Base-by-base conservation (phyloP, 2,888 invertebrate genomes). In the Andricus quercusramuli region DNA sequence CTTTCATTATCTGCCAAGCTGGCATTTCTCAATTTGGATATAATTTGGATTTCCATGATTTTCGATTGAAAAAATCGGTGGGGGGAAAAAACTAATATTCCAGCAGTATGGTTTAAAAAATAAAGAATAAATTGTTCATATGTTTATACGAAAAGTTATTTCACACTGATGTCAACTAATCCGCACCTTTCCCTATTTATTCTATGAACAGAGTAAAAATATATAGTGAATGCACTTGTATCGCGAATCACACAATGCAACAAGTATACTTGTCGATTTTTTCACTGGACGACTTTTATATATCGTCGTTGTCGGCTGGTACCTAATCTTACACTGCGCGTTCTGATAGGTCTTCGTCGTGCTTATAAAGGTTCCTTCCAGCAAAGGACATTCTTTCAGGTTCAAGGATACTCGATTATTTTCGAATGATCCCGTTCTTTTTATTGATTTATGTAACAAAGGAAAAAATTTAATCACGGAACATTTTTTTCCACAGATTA, bases 341-440 rank as follows among this genome's bases (percentile, higher is more conserved):
- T 86, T 88, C 86, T 84, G 88, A 88, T 89, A 89, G 87, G 85
- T 88, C 86, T 88, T 84, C 84, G 86, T 86, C 89, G 84, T 85
- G 87, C 89, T 90, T 90, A 90, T 90, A 90, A 90, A 90, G 87
- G 85, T 88, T 85, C 82, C 86, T 85, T 86, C 88, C 85, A 86
- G 86, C 87, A 88, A 87, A 87, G 88, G 89, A 86, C 87, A 85
- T 86, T 89, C 88, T 88, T 87, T 79, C 88, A 88, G 88, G 89
- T 90, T 89, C 89, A 89, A 85, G 89, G 89, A 22, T 59, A 13
- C 56, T 56, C 11, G 56, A n/a, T n/a, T 56, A n/a, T 56, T 56
- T 56, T 56, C n/a, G 8, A 11, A 5, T 56, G n/a, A 11, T n/a
- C 11, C 56, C 3, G 9, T n/a, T 56, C 9, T 11, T 56, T 56